These are phyloP conservation scores for Alectoris magna DNA, from an alignment of 2,797 vertebrate genomes.

Conservation along the genomic window DNA sequence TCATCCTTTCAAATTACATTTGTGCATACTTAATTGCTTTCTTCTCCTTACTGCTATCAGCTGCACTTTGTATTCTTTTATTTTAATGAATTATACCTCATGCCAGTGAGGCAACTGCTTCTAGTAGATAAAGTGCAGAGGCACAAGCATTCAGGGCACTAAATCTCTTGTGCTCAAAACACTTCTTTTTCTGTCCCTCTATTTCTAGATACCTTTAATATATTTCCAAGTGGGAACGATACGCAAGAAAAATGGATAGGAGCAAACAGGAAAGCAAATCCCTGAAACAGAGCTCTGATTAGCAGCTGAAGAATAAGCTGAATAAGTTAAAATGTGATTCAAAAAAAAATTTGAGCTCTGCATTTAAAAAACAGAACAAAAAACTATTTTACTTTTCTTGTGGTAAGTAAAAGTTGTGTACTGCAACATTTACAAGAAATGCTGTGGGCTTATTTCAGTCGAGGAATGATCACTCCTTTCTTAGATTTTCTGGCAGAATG, in stretches of 20 bases:
- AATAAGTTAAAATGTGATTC: neutral
- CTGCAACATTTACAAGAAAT: slow-evolving; percentile 14
- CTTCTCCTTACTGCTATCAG: slow-evolving; percentile 14
- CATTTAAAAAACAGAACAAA: neutral
- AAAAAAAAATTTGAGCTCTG: neutral
- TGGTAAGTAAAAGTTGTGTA: neutral
- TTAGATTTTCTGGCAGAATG: neutral
- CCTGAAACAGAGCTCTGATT: neutral
- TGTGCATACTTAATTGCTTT: slow-evolving; percentile 35
- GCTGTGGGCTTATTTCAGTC: slow-evolving; percentile 15
- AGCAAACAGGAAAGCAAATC: neutral
- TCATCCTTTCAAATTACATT: slow-evolving; percentile 42
- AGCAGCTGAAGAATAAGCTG: neutral
- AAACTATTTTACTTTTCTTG: neutral
- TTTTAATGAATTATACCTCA: slow-evolving; percentile 36
- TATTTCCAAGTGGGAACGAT: slow-evolving; percentile 15
- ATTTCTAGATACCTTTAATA: slow-evolving; percentile 14
- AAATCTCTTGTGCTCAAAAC: neutral
- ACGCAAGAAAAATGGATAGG: slow-evolving; percentile 1
- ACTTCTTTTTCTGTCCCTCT: neutral
- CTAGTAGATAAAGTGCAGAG: slow-evolving; percentile 23
- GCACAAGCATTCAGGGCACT: neutral
- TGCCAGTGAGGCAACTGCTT: slow-evolving; percentile 38
- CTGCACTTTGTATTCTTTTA: slow-evolving; percentile 23
- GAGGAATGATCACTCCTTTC: slow-evolving; percentile 9